Conservation (phyloP, 2,113 vertebrate species). For the Leptobrachium leishanense region DNA sequence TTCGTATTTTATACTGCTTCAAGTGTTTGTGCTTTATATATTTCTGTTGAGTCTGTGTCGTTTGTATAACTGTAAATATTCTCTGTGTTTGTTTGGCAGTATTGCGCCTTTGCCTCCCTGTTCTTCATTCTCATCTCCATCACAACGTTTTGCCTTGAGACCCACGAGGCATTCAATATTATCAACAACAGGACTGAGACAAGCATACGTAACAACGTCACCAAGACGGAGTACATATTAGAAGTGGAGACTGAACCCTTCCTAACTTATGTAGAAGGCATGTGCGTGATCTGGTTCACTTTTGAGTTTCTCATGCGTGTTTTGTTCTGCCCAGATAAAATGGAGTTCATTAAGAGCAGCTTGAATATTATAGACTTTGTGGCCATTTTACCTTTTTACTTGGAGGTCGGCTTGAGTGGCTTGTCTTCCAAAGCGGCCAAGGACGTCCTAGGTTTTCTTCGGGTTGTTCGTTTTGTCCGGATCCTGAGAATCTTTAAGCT, state of each 20-base stretch:
- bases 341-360: constrained; percentile 78
- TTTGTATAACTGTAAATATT: constrained; percentile 46
- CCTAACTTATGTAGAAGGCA: constrained; percentile 77
- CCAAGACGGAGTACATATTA: constrained; percentile 72
- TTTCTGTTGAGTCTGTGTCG: constrained; percentile 34
- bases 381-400: constrained; percentile 92
- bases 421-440: constrained; percentile 92
- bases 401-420: constrained; percentile 85
- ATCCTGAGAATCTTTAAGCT: constrained; percentile 94
- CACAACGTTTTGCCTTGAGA: constrained; percentile 98
- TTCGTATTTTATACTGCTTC: constrained; percentile 3
- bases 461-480: constrained; percentile 88
- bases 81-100: constrained; percentile 67
- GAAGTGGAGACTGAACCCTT: constrained; percentile 75
- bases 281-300: constrained; percentile 78
- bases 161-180: constrained; percentile 92
- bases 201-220: constrained; percentile 73
- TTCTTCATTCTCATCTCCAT: constrained; percentile 98
- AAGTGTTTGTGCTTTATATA: constrained; percentile 31
- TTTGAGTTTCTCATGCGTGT: constrained; percentile 76
- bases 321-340: constrained; percentile 76
- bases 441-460: constrained; percentile 88
- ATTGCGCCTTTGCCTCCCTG: constrained; percentile 82
- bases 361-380: constrained; percentile 97
- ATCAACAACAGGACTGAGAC: constrained; percentile 87